phyloP scores from a whole-genome alignment of 2,797 vertebrate genomes.

The Sebastes umbrosus region DNA sequence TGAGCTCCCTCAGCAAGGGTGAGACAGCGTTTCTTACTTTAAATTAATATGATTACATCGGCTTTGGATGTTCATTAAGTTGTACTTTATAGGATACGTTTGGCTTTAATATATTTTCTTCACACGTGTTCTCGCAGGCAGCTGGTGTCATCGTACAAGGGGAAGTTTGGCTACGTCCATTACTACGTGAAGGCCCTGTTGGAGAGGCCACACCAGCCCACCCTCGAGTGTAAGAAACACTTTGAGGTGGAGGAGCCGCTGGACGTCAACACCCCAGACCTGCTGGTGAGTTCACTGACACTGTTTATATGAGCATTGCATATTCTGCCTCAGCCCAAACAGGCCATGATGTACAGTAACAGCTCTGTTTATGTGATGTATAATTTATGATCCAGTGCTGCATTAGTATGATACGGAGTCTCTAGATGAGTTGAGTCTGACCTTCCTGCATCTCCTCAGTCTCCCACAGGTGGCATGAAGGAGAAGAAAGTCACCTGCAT shows the following conservation, averaged over 20 bases:
- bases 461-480: slow-evolving; percentile 90
- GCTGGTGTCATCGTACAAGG: slow-evolving; percentile 93
- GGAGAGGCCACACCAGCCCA: slow-evolving; percentile 83
- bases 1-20: slow-evolving; percentile 93
- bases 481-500: slow-evolving; percentile 96
- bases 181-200: slow-evolving; percentile 91
- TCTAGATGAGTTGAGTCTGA: not conserved
- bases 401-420: not conserved
- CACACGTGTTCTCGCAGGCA: slow-evolving; percentile 73
- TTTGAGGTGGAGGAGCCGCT: slow-evolving; percentile 95
- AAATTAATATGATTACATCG: rapidly evolving
- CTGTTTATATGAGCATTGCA: no score
- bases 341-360: not conserved
- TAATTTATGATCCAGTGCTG: not conserved
- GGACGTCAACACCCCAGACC: slow-evolving; percentile 92
- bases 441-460: slow-evolving; percentile 71
- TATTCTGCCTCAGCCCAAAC: not conserved
- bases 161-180: slow-evolving; percentile 92
- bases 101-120: not conserved
- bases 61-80: not conserved
- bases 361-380: not conserved
- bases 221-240: slow-evolving; percentile 82
- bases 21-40: slow-evolving; percentile 19
- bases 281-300: slow-evolving; percentile 85
- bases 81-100: rapidly evolving